phyloP scores from a whole-genome alignment of 2,113 vertebrate genomes.

The Agapornis roseicollis region DNA sequence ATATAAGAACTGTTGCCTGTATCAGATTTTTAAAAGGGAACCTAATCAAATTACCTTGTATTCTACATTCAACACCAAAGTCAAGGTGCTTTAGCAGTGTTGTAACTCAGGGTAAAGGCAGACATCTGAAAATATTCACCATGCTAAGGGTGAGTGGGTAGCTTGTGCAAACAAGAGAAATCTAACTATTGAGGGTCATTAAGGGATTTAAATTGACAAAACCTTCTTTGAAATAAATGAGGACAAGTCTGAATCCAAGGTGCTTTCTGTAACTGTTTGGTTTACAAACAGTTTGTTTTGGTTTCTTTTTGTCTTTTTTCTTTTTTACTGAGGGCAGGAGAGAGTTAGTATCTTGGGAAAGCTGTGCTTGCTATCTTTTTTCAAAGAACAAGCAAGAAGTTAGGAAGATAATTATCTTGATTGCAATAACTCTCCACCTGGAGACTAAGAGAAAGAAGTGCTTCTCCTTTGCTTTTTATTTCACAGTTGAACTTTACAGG shows the following conservation, averaged over 20 bases:
- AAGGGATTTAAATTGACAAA: background rate
- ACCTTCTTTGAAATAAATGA: background rate
- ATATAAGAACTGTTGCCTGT: background rate
- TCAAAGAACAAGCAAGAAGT: background rate
- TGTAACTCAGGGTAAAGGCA: background rate
- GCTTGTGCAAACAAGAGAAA: background rate
- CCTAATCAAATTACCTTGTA: conserved; percentile 6
- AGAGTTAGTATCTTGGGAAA: background rate
- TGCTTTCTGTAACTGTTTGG: background rate
- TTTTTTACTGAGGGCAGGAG: background rate
- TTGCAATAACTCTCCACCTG: background rate
- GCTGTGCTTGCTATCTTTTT: background rate
- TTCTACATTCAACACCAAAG: background rate
- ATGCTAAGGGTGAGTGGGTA: background rate
- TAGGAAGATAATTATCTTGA: background rate
- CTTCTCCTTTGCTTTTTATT: background rate
- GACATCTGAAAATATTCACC: background rate
- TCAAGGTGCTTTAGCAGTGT: background rate
- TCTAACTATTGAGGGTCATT: background rate
- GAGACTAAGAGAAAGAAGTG: background rate
- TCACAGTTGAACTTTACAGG: background rate
- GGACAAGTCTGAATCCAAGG: background rate
- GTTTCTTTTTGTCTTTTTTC: background rate
- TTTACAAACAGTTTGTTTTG: too few species aligned
- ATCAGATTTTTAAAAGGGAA: conserved; percentile 35